These are phyloP conservation scores for Agapornis canus DNA, from an alignment of 2,797 vertebrate species.

Conservation along the genomic window DNA sequence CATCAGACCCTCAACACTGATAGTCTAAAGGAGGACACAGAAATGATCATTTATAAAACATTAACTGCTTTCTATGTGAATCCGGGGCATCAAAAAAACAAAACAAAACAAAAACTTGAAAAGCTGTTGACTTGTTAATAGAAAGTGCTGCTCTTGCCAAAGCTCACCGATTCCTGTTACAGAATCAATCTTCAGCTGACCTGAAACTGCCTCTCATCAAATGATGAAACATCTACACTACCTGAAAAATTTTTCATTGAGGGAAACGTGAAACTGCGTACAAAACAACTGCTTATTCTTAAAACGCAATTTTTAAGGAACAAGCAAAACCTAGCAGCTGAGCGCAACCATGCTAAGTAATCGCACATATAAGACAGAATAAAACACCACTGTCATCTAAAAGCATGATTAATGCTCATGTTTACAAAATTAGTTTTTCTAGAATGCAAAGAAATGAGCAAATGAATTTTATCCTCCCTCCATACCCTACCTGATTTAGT, in stretches of 20 bases:
- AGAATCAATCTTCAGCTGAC: neutral
- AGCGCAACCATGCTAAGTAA: neutral
- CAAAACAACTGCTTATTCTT: neutral
- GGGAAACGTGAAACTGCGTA: neutral
- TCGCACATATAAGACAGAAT: neutral
- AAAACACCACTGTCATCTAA: neutral
- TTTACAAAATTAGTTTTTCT: neutral
- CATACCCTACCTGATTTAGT: neutral
- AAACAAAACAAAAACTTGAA: neutral
- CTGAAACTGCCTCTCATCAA: neutral
- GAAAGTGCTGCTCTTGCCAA: neutral
- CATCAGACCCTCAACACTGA: rapidly evolving
- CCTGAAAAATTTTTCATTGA: neutral
- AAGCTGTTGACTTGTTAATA: neutral
- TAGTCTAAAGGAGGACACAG: neutral
- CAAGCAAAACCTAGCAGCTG: neutral
- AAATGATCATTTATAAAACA: neutral
- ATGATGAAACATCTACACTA: neutral
- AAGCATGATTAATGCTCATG: neutral
- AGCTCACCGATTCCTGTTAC: neutral
- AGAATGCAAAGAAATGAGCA: neutral
- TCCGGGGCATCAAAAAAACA: neutral
- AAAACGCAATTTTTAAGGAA: neutral
- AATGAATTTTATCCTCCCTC: neutral
- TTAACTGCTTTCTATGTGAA: neutral